These are phyloP conservation scores for Taxidea taxus DNA, from an alignment of 2,113 vertebrate species.

Conservation along the genomic window DNA sequence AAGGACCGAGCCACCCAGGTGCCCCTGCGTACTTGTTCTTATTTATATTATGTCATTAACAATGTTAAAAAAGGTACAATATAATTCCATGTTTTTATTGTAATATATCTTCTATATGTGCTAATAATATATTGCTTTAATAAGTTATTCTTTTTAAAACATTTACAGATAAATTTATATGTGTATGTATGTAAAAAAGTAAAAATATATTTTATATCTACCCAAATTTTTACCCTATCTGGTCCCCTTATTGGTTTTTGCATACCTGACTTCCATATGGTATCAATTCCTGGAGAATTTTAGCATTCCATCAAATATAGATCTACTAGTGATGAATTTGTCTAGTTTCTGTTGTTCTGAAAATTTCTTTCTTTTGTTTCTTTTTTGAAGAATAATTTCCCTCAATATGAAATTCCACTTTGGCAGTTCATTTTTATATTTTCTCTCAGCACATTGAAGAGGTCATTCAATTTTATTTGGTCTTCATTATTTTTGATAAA, in stretches of 20 bases:
- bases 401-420: neutral
- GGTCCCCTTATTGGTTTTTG: neutral
- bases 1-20: no score
- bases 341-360: neutral
- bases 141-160: neutral
- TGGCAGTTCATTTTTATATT: neutral
- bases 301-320: neutral
- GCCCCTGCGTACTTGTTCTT: neutral
- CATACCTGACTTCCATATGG: neutral
- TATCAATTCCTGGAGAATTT: neutral
- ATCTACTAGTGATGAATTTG: neutral
- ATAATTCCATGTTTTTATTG: neutral
- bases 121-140: neutral
- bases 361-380: neutral
- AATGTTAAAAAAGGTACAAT: neutral
- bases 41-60: neutral
- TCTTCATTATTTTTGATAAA: neutral
- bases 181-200: neutral
- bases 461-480: neutral
- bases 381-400: conserved; percentile 10
- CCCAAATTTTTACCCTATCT: neutral
- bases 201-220: neutral
- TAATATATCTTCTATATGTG: neutral
- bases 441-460: neutral
- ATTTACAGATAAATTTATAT: conserved; percentile 16